Evolutionary conservation across 2,888 invertebrate species (phyloP), one percentile per base, ranked within the genome.

Genomic region (Ctenicera cuprea): DNA sequence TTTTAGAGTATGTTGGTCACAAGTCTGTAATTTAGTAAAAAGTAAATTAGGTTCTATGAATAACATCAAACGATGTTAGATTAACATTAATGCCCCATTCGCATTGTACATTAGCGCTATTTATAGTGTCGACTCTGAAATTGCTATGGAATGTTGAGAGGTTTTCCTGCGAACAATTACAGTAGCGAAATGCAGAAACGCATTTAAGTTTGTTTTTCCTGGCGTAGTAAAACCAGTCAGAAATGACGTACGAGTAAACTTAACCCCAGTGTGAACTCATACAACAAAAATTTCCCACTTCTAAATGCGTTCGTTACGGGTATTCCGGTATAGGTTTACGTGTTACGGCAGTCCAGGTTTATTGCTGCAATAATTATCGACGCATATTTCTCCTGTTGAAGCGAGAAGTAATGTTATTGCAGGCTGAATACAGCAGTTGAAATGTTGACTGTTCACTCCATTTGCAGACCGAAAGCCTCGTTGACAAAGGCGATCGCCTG

Each of bases 401-500:
- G 38, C 38, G n/a, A 59, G 12, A n/a, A 59, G 30, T 38, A 38
- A 38, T 38, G 20, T 9, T n/a, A 9, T 41, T 1, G 12, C 54
- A 11, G n/a, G 14, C 57, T 26, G 52, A 52, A 52, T 52, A 30
- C 30, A n/a, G 30, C 52, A 30, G 54, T 26, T 54, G 54, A 59
- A 59, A 20, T 59, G 59, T 38, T 59, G 59, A 59, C 12, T 59
- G 59, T 18, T 59, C 59, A 59, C 59, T 59, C 59, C 59, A 59
- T 59, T 59, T 59, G 38, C 38, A 20, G 41, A 38, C 37, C 59
- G 43, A 71, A 71, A 64, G 71, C 22, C 43, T 71, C 71, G 71
- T 71, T 71, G 59, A 45, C 71, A 45, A 66, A 66, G 38, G 38
- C 50, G 61, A 61, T 62, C 61, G 61, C 38, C 69, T 22, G 69